phyloP scores from a whole-genome alignment of 2,113 vertebrate species.

The Anoura caudifer region DNA sequence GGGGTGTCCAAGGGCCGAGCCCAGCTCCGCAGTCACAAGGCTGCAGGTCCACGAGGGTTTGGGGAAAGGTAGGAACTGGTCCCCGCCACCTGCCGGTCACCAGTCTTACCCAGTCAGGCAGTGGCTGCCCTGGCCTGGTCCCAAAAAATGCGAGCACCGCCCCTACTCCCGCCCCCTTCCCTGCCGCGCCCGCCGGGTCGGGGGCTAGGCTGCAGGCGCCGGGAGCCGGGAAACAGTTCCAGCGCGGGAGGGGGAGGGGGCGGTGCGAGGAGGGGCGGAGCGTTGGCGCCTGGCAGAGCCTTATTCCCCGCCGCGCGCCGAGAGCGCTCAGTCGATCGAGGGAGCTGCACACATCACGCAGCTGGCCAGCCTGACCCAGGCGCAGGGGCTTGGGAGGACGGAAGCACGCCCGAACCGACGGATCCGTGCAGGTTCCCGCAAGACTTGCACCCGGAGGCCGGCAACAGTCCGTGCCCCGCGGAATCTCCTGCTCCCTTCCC shows the following conservation, averaged over 20 bases:
- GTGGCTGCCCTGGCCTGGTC: neutral
- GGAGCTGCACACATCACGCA: neutral
- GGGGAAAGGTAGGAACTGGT: slow-evolving; percentile 38
- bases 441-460: neutral
- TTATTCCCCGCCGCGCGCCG: slow-evolving; percentile 51
- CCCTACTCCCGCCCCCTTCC: neutral
- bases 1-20: neutral
- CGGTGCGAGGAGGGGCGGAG: slow-evolving; percentile 30
- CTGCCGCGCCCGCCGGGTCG: neutral
- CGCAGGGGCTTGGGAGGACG: neutral
- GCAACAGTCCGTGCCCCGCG: neutral
- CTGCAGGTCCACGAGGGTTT: neutral
- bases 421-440: neutral
- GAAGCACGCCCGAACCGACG: neutral
- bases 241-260: neutral
- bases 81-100: slow-evolving; percentile 53
- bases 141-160: slow-evolving; percentile 43
- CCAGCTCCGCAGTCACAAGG: neutral
- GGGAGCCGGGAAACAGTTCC: neutral
- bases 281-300: neutral
- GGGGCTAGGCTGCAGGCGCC: slow-evolving; percentile 54
- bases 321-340: slow-evolving; percentile 38
- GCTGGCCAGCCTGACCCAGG: neutral
- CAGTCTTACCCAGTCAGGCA: neutral
- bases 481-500: neutral